Percentiles rank a stretch among this genome's conserved stretches.
phyloP scores from a whole-genome alignment of 2,113 vertebrate genomes.

The Caloenas nicobarica region DNA sequence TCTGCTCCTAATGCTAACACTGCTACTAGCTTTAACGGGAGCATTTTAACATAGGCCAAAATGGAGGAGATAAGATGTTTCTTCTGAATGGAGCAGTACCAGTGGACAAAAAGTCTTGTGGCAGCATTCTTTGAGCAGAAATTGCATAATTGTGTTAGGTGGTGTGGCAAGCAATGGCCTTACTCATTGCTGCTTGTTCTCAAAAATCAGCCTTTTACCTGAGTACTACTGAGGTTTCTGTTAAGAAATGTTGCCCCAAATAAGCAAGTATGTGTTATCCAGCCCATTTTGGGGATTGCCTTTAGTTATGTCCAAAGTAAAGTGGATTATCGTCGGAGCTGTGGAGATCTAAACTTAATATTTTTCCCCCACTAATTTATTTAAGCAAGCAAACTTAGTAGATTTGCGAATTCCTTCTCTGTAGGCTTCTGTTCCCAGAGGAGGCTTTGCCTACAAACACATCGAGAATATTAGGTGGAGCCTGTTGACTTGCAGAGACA shows the following conservation, averaged over 20 bases:
- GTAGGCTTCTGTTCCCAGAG: neutral
- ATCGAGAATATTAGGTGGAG: neutral
- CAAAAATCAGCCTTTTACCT: neutral
- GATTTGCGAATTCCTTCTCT: neutral
- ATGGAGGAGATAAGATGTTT: neutral
- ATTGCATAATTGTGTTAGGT: neutral
- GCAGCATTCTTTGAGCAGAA: neutral
- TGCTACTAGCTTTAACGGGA: neutral
- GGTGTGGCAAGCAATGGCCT: neutral
- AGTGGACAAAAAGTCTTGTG: neutral
- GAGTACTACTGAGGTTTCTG: neutral
- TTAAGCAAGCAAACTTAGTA: neutral
- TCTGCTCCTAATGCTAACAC: neutral
- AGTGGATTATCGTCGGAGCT: neutral
- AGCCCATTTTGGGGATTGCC: neutral
- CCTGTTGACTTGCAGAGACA: neutral
- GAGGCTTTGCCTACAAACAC: neutral
- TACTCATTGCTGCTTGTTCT: neutral
- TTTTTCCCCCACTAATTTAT: neutral
- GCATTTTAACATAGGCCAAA: neutral
- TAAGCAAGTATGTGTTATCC: neutral
- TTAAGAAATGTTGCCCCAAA: neutral
- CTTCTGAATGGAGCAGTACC: neutral
- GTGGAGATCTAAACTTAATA: neutral
- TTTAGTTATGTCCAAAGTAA: neutral